Conservation (phyloP, 2,113 vertebrate species). For the Dolichallabes microphthalmus region DNA sequence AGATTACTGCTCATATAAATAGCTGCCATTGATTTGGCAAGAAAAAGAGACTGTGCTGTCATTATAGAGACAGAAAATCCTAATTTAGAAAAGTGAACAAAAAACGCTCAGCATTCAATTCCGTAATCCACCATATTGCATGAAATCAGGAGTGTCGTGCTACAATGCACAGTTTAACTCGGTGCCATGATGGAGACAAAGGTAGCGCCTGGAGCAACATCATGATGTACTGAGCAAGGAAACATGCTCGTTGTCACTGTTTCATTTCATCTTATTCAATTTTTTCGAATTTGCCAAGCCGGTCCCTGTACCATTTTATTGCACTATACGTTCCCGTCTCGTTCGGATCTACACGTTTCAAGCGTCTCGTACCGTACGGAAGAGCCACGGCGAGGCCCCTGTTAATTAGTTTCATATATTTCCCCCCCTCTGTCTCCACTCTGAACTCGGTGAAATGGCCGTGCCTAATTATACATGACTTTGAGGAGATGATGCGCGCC, state of each 20-base stretch:
- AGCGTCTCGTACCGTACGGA: conserved; percentile 47
- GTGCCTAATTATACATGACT: conserved; percentile 65
- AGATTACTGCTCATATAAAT: conserved; percentile 77
- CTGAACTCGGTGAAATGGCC: conserved; percentile 50
- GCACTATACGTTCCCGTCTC: conserved; percentile 46
- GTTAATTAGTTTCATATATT: conserved; percentile 59
- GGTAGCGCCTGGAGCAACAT: conserved; percentile 72
- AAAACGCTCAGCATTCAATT: conserved; percentile 72
- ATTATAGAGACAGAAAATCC: conserved; percentile 79
- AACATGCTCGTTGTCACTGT: conserved; percentile 57
- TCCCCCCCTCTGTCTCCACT: conserved; percentile 41
- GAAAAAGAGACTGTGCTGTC: conserved; percentile 71
- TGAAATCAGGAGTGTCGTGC: conserved; percentile 75
- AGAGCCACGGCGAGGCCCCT: conserved; percentile 36
- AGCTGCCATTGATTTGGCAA: conserved; percentile 77
- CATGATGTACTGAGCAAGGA: conserved; percentile 61
- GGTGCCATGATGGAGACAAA: conserved; percentile 72
- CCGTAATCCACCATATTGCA: conserved; percentile 75
- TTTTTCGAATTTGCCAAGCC: conserved; percentile 63
- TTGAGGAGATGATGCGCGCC: conserved; percentile 61
- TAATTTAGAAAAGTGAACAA: conserved; percentile 79
- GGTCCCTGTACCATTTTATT: conserved; percentile 53
- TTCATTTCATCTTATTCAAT: conserved; percentile 65
- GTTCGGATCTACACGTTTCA: conserved; percentile 41
- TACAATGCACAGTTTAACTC: conserved; percentile 74